Evolutionary conservation across 2,113 vertebrate genomes (phyloP).

Genomic region (Vulpes ferrilata): DNA sequence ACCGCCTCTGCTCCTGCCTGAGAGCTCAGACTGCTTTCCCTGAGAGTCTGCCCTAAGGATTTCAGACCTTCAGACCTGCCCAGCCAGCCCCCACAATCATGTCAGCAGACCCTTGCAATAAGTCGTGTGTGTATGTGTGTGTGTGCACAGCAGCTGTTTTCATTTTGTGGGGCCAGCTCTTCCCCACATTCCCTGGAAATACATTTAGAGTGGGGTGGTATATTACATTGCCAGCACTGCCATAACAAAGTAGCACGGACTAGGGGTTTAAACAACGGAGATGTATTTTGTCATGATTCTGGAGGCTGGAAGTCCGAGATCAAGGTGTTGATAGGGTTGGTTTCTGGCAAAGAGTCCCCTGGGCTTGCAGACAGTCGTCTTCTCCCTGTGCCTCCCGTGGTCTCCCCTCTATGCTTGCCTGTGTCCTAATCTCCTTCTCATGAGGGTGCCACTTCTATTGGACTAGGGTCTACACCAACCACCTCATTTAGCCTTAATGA

Average conservation of each 20-base stretch:
- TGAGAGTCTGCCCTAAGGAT: background rate
- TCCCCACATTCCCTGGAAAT: background rate
- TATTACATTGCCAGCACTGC: background rate
- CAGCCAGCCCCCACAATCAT: background rate
- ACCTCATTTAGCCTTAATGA: background rate
- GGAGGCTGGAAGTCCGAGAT: background rate
- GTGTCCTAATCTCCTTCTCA: background rate
- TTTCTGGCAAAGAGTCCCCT: background rate
- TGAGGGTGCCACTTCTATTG: background rate
- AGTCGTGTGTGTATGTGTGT: no score
- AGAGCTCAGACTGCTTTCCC: background rate
- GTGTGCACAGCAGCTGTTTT: background rate
- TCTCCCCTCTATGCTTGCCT: background rate
- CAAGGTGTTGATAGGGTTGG: background rate
- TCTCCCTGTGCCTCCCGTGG: background rate
- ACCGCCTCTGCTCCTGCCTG: accelerated
- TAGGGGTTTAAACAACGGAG: background rate
- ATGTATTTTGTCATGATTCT: background rate
- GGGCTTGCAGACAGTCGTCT: no score
- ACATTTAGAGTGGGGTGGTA: background rate
- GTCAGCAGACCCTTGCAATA: background rate
- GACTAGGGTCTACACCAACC: background rate
- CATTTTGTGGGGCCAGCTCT: background rate
- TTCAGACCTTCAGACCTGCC: background rate
- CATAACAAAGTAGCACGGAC: background rate